Percentiles rank a stretch among this genome's conserved stretches.
Conservation (phyloP, 1,140 invertebrate genomes). For the Caenorhabditis brenneri region DNA sequence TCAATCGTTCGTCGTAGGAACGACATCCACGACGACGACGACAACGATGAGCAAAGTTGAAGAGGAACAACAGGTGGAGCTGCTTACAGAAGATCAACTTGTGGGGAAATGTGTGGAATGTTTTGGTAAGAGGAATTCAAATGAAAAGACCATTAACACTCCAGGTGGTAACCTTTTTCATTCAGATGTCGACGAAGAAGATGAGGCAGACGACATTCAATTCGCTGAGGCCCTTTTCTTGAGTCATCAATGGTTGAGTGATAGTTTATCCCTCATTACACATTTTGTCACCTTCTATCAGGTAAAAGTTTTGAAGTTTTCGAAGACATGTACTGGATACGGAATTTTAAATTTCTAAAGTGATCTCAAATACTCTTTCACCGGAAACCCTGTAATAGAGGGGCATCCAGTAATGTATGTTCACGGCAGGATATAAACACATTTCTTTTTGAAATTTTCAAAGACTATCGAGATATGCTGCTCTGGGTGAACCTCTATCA, state of each 20-base stretch:
- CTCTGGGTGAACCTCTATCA: too few species aligned
- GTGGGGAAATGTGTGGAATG: slow-evolving; percentile 1
- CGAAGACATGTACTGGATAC: too few species aligned
- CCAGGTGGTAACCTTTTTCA: background rate
- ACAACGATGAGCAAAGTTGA: background rate
- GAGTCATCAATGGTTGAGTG: slow-evolving; percentile 66
- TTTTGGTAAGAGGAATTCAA: background rate
- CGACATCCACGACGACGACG: background rate
- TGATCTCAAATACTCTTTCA: too few species aligned
- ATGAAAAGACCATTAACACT: background rate
- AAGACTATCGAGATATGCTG: too few species aligned
- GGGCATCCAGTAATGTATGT: too few species aligned
- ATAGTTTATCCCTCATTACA: slow-evolving; percentile 62
- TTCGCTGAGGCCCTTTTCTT: slow-evolving; percentile 57
- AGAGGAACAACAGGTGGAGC: background rate
- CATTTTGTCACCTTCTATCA: slow-evolving; percentile 64
- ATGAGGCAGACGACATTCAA: background rate
- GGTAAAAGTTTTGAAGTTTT: slow-evolving; percentile 57
- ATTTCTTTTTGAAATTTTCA: slow-evolving; percentile 12
- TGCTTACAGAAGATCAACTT: slow-evolving; percentile 24
- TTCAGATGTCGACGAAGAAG: slow-evolving; percentile 6
- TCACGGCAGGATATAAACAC: too few species aligned
- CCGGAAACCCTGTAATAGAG: too few species aligned
- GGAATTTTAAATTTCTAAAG: too few species aligned
- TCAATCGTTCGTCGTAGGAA: background rate